Evolutionary conservation across 2,113 vertebrate genomes (phyloP).

Genomic region (Oophaga pumilio): DNA sequence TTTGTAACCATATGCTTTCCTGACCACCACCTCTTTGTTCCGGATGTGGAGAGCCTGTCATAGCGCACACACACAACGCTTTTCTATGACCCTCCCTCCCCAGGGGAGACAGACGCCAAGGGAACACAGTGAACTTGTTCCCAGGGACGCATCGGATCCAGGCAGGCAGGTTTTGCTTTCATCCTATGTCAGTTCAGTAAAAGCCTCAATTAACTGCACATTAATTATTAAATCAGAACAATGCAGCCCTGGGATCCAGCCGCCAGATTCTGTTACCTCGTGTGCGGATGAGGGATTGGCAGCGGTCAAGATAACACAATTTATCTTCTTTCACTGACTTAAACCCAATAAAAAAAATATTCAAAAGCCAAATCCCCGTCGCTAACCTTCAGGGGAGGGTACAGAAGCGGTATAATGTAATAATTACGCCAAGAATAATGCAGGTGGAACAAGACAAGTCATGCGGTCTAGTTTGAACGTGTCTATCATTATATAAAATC

Average conservation of each 20-base stretch:
- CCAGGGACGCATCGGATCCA: conserved; percentile 52
- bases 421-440: not conserved
- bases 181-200: conserved; percentile 65
- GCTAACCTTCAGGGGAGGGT: not conserved
- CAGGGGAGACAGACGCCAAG: conserved; percentile 40
- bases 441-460: not conserved
- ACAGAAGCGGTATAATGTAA: not conserved
- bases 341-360: conserved; percentile 20
- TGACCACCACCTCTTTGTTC: conserved; percentile 30
- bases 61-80: conserved; percentile 6
- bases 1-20: not conserved
- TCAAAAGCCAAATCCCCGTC: not conserved
- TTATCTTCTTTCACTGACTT: conserved; percentile 25
- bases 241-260: conserved; percentile 64
- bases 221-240: conserved; percentile 73
- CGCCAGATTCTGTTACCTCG: conserved; percentile 62
- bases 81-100: conserved; percentile 47
- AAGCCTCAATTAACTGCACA: conserved; percentile 69
- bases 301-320: conserved; percentile 44
- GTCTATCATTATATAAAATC: not conserved
- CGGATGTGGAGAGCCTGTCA: conserved; percentile 21
- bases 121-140: conserved; percentile 58
- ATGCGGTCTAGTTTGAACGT: not conserved
- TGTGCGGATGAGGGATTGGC: conserved; percentile 43
- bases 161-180: conserved; percentile 59